A percentile compares a stretch with the other conserved stretches of the same genome.
Conservation (phyloP, 1,140 invertebrate genomes). For the Gryon sp. region DNA sequence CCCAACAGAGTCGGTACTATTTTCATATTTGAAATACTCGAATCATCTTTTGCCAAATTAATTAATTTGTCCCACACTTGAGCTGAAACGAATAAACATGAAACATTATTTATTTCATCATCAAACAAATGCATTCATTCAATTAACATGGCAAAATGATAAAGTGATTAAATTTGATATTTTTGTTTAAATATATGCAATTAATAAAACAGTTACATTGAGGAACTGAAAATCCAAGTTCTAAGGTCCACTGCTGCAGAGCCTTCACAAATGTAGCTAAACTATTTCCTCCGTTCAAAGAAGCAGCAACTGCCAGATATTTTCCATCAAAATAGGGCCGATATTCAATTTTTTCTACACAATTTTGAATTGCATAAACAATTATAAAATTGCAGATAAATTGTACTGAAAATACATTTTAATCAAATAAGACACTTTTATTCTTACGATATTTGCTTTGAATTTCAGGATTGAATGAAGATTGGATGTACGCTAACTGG, state of each 20-base stretch:
- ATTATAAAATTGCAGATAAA: conserved; percentile 6
- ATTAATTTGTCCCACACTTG: conserved; percentile 90
- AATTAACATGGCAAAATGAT: too few species aligned
- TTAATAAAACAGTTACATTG: conserved; percentile 85
- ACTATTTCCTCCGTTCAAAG: conserved; percentile 93
- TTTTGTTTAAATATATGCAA: too few species aligned
- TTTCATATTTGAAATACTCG: conserved; percentile 80
- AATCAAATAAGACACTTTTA: conserved; percentile 2
- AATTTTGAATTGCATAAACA: conserved; percentile 1
- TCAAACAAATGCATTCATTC: too few species aligned
- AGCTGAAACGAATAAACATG: conserved; percentile 75
- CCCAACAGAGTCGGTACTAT: conserved; percentile 87
- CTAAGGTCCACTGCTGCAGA: conserved; percentile 89
- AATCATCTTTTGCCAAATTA: conserved; percentile 81
- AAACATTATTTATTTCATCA: background rate
- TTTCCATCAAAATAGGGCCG: conserved; percentile 89
- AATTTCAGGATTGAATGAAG: conserved; percentile 61
- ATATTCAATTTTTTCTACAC: conserved; percentile 82
- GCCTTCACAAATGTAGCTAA: conserved; percentile 89
- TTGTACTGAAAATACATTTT: background rate
- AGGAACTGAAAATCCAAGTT: conserved; percentile 87
- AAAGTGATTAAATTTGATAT: too few species aligned
- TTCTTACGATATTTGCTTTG: conserved; percentile 60
- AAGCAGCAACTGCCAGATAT: conserved; percentile 90
- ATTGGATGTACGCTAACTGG: conserved; percentile 87